phyloP scores from a whole-genome alignment of 1,140 invertebrate species.

The Plectus sambesii region DNA sequence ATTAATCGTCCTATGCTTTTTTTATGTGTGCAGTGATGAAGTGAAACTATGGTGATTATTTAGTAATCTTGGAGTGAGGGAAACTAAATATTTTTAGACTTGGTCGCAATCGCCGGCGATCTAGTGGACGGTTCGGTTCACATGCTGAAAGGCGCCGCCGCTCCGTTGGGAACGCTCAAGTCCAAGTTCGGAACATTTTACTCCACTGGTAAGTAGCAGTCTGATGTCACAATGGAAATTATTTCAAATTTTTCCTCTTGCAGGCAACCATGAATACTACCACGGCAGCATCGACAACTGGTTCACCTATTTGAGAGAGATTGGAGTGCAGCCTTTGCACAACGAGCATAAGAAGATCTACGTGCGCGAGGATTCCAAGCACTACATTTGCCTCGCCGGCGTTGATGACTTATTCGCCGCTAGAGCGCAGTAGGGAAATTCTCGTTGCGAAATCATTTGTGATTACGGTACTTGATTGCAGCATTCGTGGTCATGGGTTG shows the following conservation, averaged over 20 bases:
- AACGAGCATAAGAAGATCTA: constrained; percentile 14
- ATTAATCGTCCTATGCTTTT: too few species aligned
- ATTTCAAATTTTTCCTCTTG: background rate
- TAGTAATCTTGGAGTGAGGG: background rate
- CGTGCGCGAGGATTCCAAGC: background rate
- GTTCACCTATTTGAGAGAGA: constrained; percentile 14
- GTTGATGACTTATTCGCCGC: constrained; percentile 16
- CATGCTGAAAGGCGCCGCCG: constrained; percentile 15
- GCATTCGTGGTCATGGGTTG: constrained; percentile 23
- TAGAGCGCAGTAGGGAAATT: constrained; percentile 7
- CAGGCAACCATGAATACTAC: constrained; percentile 25
- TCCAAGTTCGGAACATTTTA: constrained; percentile 20
- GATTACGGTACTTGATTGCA: constrained; percentile 4
- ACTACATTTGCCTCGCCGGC: constrained; percentile 18
- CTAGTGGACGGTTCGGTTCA: constrained; percentile 21
- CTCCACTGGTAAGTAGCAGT: constrained; percentile 13
- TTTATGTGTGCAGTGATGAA: constrained; percentile 1
- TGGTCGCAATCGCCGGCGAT: constrained; percentile 23
- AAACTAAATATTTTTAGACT: constrained; percentile 7
- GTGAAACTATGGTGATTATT: background rate
- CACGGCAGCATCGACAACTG: constrained; percentile 23
- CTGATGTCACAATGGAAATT: background rate
- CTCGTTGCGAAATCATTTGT: background rate
- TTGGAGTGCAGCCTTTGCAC: constrained; percentile 12
- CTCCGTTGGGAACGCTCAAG: constrained; percentile 16